phyloP scores from a whole-genome alignment of 2,797 vertebrate species.

The Epinephelus malabaricus region DNA sequence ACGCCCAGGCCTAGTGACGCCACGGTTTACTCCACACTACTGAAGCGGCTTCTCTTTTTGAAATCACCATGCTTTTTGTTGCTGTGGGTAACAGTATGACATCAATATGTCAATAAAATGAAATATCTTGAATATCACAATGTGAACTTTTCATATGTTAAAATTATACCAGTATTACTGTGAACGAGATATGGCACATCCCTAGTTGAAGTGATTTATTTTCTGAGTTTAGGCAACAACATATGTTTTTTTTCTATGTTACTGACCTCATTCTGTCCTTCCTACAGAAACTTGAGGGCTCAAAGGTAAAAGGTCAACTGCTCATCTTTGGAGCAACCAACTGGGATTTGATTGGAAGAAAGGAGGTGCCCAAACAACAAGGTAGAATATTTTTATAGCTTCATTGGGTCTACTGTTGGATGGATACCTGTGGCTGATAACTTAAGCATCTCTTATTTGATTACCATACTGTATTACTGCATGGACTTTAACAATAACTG shows the following conservation, averaged over 20 bases:
- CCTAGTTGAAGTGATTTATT: not conserved
- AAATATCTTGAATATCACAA: too few species aligned
- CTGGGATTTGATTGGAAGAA: constrained; percentile 98
- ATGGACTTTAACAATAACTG: not conserved
- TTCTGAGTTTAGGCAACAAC: not conserved
- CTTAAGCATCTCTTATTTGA: too few species aligned
- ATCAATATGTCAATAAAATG: too few species aligned
- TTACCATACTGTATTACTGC: not conserved
- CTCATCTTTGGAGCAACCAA: constrained; percentile 97
- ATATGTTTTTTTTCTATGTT: not conserved
- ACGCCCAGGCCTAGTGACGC: too few species aligned
- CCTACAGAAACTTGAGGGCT: constrained; percentile 93
- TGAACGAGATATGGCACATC: too few species aligned
- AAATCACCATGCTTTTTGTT: too few species aligned
- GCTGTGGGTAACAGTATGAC: too few species aligned
- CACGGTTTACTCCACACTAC: too few species aligned
- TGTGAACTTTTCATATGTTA: too few species aligned
- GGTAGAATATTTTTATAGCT: constrained; percentile 79
- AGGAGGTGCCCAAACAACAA: constrained; percentile 98
- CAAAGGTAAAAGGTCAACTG: constrained; percentile 93
- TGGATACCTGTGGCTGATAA: not conserved
- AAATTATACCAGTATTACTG: too few species aligned
- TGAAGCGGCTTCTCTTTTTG: too few species aligned
- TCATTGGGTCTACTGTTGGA: not conserved
- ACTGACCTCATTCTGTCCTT: constrained; percentile 9